Evolutionary conservation across 2,113 vertebrate species (phyloP), one percentile per base, ranked within the genome.

Genomic region (Clinocottus analis): DNA sequence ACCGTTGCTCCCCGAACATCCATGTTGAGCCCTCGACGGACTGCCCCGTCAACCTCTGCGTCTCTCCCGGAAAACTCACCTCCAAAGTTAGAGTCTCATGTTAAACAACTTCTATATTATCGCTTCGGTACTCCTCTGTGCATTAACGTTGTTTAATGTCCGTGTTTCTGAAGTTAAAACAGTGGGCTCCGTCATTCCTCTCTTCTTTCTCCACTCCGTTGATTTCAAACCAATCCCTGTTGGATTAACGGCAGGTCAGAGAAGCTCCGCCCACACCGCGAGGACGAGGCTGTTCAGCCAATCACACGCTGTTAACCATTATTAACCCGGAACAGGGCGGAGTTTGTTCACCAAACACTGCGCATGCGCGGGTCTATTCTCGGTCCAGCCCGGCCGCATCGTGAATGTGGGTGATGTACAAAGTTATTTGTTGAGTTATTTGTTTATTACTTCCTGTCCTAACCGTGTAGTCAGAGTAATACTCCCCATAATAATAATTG

Each of bases 1-100:
- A 62, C 88, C 80, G 88, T 67, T 75, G 84, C 82, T 85, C 64
- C 85, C 76, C 67, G 80, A 72, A 86, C 89, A 89, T 92, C 91
- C 93, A 94, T 92, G 89, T 91, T 89, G 80, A 85, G 72, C 31
- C 12, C 39, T 47, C 25, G 2, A 23, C 23, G 33, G 45, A 81
- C 74, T n/a, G 45, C 10, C 58, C 75, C 69, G 81, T 77, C 67
- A 80, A 85, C 31, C 51, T 65, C 75, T 17, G 33, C 51, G 75
- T 45, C 73, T 63, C 51, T 59, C 73, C 74, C 19, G 25, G 39
- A 67, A 56, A 29, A 82, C 72, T 80, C 55, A 29, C 58, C 49
- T 23, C 60, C 23, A 77, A 87, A 86, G 61, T 89, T 91, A 35
- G 14, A 23, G 19, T 25, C 17, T 64, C 80, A 58, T 76, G 29